Evolutionary conservation across 2,113 vertebrate genomes (phyloP), one percentile per base, ranked within the genome.

Genomic region (Cricetomys ansorgei): DNA sequence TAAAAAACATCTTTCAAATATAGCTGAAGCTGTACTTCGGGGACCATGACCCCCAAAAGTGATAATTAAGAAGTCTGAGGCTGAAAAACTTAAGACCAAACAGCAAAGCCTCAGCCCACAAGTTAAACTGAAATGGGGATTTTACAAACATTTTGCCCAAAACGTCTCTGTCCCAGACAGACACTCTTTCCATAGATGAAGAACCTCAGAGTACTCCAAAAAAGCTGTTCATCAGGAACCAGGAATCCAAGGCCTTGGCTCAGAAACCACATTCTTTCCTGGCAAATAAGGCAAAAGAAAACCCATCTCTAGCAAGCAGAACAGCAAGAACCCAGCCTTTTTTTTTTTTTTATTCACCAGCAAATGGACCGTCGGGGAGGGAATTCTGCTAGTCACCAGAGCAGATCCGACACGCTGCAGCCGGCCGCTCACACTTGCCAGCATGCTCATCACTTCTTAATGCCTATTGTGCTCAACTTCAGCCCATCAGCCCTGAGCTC

Each of bases 201-300:
- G 57, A 89, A 73, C 64, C 67, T 76, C 34, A 0, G 73, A 89
- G 40, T 7, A 19, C 45, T 69, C 57, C 29, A 37, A 81, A 75
- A 64, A 92, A 89, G n/a, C 45, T 15, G 27, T 70, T 95, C 92
- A 88, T 48, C 53, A 87, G 73, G 57, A 95, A 80, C 83, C 76
- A 91, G 59, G 57, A 96, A 96, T 95, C 65, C 48, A 91, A 72
- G 73, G 75, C 27, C 21, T 85, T 94, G 94, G 77, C 48, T 94
- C 53, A 88, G 50, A 97, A 95, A 57, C 72, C 70, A 92, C 89
- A 94, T 96, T 93, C 65, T 76, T 96, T 93, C 67, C 90, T 93
- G 73, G 88, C 92, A 76, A 97, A 93, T 69, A 91, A 81, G 83
- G 89, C 25, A 34, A 95, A 97, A 50, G 43, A 80, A 95, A 96